Evolutionary conservation across 37 sponge, comb jelly and placozoan species (phyloP), one percentile per base, ranked within the genome.

Genomic region (Aphrocallistes beatrix): DNA sequence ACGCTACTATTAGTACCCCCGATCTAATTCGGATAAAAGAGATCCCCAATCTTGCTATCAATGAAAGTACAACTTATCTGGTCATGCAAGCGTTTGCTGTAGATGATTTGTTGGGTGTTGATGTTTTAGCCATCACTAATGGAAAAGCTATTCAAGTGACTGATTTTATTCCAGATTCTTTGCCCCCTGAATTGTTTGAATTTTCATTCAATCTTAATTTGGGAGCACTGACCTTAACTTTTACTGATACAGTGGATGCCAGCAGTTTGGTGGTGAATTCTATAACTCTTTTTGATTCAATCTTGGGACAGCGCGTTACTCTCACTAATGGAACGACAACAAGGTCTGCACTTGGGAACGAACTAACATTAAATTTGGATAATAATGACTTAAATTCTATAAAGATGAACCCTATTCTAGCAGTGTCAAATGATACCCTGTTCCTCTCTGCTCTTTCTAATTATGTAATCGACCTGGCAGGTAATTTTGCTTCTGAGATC

Each of bases 61-160:
- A 34, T 16, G 34, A 13, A 21, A 45, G 38, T 3, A 95, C 83
- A 34, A 88, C 92, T 0, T 95, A 85, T 51, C 85, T 95, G 28
- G 90, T 91, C 17, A 89, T 95, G 87, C 96, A 95, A 48, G 96
- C 96, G 0, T 93, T 86, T 88, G 96, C 88, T 8, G 89, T 95
- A 86, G 96, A 95, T 88, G 93, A 95, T 90, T 84, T 95, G 1
- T 88, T 85, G 83, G 89, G 89, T 30, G 85, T 89, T 0, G 92
- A 95, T 87, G 88, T 94, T 1, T 75, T 95, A 36, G 96, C 96
- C 36, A 85, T 95, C 30, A 93, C 93, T 51, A 93, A 95, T 87
- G 96, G 96, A 0, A 95, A 95, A 83, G 93, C 96, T 1, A 38
- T 95, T n/a, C 89, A 85, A 51, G 93, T 86, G 39, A 37, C 38